Percentiles rank a stretch among this genome's conserved stretches.
phyloP scores from a whole-genome alignment of 2,888 invertebrate genomes.

The Podotricha telesiphe region DNA sequence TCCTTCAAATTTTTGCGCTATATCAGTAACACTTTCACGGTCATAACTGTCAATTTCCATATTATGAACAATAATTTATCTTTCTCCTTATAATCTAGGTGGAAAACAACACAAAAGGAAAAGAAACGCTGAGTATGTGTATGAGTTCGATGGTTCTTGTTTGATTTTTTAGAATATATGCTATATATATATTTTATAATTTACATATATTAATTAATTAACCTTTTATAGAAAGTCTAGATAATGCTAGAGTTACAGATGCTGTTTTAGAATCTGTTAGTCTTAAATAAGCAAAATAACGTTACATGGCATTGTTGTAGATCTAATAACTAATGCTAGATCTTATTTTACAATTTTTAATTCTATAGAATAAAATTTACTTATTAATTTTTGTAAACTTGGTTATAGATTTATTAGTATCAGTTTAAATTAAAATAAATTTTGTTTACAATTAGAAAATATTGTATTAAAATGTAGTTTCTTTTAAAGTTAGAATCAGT shows the following conservation, averaged over 20 bases:
- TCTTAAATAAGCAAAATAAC: constrained; percentile 23
- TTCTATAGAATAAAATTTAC: constrained; percentile 11
- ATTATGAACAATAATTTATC: constrained; percentile 31
- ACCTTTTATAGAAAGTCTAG: constrained; percentile 36
- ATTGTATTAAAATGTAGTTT: constrained; percentile 7
- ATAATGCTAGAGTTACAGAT: constrained; percentile 38
- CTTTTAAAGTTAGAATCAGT: constrained; percentile 14
- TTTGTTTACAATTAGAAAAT: constrained; percentile 14
- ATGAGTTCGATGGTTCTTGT: constrained; percentile 46
- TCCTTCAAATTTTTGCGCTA: not conserved
- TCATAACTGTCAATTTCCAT: not conserved
- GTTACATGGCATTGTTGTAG: constrained; percentile 35
- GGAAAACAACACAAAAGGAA: constrained; percentile 53
- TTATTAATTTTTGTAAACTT: constrained; percentile 17
- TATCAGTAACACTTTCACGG: not conserved
- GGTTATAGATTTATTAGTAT: constrained; percentile 19
- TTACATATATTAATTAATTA: constrained; percentile 8
- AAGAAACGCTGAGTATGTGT: constrained; percentile 63
- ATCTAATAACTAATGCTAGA: constrained; percentile 34
- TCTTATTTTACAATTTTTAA: constrained; percentile 10
- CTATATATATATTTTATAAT: constrained; percentile 32
- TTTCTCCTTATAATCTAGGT: constrained; percentile 61
- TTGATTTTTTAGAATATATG: constrained; percentile 42
- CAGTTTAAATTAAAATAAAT: constrained; percentile 6
- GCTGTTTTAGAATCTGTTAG: constrained; percentile 25